Conservation (phyloP, 30 jellyfish, hydroid and myxozoan genomes). For the Sanderia malayensis region DNA sequence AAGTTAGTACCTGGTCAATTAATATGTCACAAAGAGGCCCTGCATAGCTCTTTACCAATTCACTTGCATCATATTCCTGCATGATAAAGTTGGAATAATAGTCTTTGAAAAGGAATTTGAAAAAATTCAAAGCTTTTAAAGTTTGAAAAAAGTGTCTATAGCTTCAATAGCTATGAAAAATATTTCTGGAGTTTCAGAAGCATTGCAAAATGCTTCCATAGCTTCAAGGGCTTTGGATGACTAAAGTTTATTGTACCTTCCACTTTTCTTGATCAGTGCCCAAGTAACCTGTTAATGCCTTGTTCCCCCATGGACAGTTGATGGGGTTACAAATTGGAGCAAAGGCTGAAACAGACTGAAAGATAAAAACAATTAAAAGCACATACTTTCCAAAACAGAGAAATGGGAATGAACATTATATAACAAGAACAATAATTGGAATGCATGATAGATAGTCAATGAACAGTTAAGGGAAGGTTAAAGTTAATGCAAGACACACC, state of each 20-base stretch:
- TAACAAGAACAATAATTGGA: too few relatives aligned
- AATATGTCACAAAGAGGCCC: slow-evolving; percentile 76
- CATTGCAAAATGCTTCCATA: too few relatives aligned
- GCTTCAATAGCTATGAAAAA: too few relatives aligned
- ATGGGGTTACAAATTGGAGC: slow-evolving; percentile 96
- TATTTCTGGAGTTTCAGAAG: too few relatives aligned
- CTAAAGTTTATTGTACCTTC: slow-evolving; percentile 45
- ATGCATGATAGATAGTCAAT: not conserved
- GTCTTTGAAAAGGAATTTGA: too few relatives aligned
- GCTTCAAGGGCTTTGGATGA: too few relatives aligned
- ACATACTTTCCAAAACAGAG: not conserved
- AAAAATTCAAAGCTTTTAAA: too few relatives aligned
- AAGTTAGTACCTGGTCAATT: slow-evolving; percentile 69
- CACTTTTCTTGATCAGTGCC: slow-evolving; percentile 83
- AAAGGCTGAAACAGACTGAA: slow-evolving; percentile 86
- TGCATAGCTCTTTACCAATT: slow-evolving; percentile 57
- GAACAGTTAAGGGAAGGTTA: not conserved
- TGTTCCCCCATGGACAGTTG: slow-evolving; percentile 96
- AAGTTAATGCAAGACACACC: slow-evolving; percentile 41
- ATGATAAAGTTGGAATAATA: too few relatives aligned
- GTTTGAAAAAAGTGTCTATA: too few relatives aligned
- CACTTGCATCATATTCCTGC: slow-evolving; percentile 93
- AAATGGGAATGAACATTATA: too few relatives aligned
- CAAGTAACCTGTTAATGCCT: slow-evolving; percentile 87
- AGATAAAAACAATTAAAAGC: not conserved